These are phyloP conservation scores for Drosophila borborema DNA, from an alignment of 2,888 invertebrate species.

Conservation along the genomic window DNA sequence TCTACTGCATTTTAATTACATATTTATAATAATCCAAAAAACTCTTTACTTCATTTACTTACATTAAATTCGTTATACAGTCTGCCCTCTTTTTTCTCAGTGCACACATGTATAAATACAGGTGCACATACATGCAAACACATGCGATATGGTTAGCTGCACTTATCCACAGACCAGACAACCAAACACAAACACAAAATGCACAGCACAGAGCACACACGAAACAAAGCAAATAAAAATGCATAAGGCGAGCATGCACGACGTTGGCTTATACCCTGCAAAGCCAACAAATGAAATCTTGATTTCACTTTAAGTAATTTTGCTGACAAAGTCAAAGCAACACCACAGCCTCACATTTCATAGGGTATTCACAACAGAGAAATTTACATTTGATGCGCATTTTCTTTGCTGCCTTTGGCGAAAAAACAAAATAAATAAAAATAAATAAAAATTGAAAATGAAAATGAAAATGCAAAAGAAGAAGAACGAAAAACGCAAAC, in stretches of 20 bases:
- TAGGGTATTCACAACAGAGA: constrained; percentile 23
- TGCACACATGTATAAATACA: neutral
- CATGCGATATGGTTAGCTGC: neutral
- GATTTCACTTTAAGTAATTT: too few relatives aligned
- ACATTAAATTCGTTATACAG: too few relatives aligned
- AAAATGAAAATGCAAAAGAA: neutral
- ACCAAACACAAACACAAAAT: constrained; percentile 32
- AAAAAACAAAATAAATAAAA: constrained; percentile 2
- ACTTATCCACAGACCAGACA: constrained; percentile 34
- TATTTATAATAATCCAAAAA: too few relatives aligned
- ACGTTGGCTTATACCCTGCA: constrained; percentile 10
- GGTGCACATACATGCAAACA: constrained; percentile 7
- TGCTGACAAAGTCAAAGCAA: neutral
- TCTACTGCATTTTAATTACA: too few relatives aligned
- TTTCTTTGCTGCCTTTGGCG: constrained; percentile 38
- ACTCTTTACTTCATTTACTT: neutral
- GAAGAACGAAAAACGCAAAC: neutral
- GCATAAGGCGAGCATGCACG: neutral
- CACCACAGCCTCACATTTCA: neutral
- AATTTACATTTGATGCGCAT: constrained; percentile 65
- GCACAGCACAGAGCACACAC: constrained; percentile 9
- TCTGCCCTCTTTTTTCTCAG: neutral
- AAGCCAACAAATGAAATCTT: too few relatives aligned
- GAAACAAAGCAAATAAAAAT: constrained; percentile 7
- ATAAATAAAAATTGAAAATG: constrained; percentile 6